A percentile compares a stretch with the other conserved stretches of the same genome.
These are phyloP conservation scores for Diarsia mendica DNA, from an alignment of 2,888 invertebrate genomes.

Conservation along the genomic window DNA sequence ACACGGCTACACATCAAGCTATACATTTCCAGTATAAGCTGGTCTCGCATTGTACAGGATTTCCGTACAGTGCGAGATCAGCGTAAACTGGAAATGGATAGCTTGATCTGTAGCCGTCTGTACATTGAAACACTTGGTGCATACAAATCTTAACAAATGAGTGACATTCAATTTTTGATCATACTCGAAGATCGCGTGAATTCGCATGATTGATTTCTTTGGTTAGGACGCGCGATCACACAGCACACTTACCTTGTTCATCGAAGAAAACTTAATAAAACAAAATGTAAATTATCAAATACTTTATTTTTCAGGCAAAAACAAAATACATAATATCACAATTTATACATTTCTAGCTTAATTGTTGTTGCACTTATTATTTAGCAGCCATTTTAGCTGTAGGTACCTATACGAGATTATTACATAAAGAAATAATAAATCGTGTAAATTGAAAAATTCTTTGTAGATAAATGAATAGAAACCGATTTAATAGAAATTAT, in stretches of 20 bases:
- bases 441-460: background rate
- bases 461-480: slow-evolving; percentile 27
- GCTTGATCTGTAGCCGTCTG: no score
- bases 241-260: background rate
- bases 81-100: no score
- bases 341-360: slow-evolving; percentile 39
- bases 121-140: no score
- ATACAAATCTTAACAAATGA: no score
- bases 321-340: slow-evolving; percentile 71
- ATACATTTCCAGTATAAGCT: no score
- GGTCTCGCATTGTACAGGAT: no score
- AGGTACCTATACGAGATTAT: background rate
- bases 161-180: no score
- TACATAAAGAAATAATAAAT: background rate
- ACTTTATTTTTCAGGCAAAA: slow-evolving; percentile 69
- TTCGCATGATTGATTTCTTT: background rate
- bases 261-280: slow-evolving; percentile 19
- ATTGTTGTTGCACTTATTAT: slow-evolving; percentile 16
- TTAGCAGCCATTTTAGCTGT: slow-evolving; percentile 6
- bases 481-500: slow-evolving; percentile 6
- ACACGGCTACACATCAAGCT: no score
- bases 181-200: background rate
- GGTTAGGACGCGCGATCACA: background rate
- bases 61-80: no score
- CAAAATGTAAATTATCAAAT: slow-evolving; percentile 50